These are phyloP conservation scores for Spilosoma lubricipeda DNA, from an alignment of 2,888 invertebrate species.

Conservation along the genomic window DNA sequence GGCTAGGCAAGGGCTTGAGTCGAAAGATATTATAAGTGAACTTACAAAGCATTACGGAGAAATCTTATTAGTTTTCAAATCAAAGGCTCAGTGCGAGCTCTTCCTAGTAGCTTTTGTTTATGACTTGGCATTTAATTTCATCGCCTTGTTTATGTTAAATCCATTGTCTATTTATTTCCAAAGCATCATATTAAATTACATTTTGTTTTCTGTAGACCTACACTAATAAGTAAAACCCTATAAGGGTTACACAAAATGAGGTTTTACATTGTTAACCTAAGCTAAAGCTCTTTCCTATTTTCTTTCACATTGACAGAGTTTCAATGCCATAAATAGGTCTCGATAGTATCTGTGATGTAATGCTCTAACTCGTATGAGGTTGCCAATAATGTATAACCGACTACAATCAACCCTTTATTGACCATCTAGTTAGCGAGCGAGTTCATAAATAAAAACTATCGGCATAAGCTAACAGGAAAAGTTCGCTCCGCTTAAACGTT, in stretches of 20 bases:
- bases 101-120: not conserved
- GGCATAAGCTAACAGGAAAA: slow-evolving; percentile 42
- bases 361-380: not conserved
- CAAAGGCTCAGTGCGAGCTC: not conserved
- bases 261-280: not conserved
- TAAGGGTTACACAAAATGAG: no score
- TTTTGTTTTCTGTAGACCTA: not conserved
- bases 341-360: not conserved
- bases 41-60: not conserved
- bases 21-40: not conserved
- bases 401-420: not conserved
- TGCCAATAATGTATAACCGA: not conserved
- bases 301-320: not conserved
- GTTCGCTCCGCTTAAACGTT: slow-evolving; percentile 38
- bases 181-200: not conserved
- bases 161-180: not conserved
- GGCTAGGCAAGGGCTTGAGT: not conserved
- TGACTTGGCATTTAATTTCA: not conserved
- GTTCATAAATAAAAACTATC: slow-evolving; percentile 30
- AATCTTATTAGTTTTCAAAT: not conserved
- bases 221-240: not conserved
- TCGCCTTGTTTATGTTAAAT: not conserved
- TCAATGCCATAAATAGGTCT: not conserved
- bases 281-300: not conserved
- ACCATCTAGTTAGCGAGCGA: not conserved